Base-by-base conservation (phyloP, 2,888 invertebrate species). In the Drosophila putrida region DNA sequence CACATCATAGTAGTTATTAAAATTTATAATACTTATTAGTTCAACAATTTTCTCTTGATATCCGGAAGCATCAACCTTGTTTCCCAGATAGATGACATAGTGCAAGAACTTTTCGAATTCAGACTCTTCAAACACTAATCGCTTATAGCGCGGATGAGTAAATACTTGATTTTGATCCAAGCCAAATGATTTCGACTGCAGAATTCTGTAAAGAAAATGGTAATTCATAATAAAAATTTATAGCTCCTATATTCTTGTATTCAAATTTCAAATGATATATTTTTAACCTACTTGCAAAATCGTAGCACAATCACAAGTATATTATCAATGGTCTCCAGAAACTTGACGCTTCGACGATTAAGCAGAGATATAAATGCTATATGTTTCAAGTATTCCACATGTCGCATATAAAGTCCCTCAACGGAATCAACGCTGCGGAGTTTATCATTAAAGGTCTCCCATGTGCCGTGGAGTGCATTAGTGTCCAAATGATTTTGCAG, bases 401-500 rank as follows among this genome's bases (percentile, higher is more conserved):
- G 96, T 27, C 95, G 94, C 11, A 94, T 93, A 80, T 96, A 96
- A 13, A 97, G 92, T 70, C 95, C 95, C 83, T 97, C 96, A 8
- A 97, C 90, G 0, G 95, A 95, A 20, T 93, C 93, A 0, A 95
- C 95, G 53, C 93, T 93, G 78, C 94, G 93, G 44, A 97, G 90
- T 80, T 95, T 95, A 67, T 94, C 94, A 80, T 96, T 95, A 74
- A 97, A 95, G 68, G 95, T 94, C 2, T 94, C 94, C 96, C 96
- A 97, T 2, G 96, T 95, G 0, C 95, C 94, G 55, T 96, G 95
- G 31, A 97, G 93, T 31, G 96, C 96, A 54, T 95, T 96, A 0
- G 96, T 95, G 0, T 95, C 95, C 57, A 97, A 94, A 90, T 97
- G 96, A 92, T 95, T 96, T 90, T 96, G 95, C 28, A 96, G 90